Base-by-base conservation (phyloP, 2,113 vertebrate species). In the Melanostigma gelatinosum region DNA sequence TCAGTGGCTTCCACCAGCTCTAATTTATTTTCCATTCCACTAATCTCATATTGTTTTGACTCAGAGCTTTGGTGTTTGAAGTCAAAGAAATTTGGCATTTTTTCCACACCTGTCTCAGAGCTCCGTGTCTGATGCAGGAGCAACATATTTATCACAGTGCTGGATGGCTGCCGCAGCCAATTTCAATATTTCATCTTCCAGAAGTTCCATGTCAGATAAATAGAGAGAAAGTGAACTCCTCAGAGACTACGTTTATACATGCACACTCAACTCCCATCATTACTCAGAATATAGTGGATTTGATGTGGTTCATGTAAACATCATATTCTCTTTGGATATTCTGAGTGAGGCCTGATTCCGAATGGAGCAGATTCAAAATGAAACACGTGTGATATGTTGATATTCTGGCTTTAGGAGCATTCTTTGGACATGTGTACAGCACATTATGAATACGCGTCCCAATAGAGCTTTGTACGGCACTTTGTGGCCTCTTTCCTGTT, bases 61-160 rank as follows among this genome's bases (percentile, higher is more conserved):
- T n/a, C 44, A 55, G 10, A 24, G 22, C 1, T n/a, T 32, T 15
- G 5, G 48, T 55, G 61, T 79, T 29, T 73, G 15, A 83, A 80
- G 73, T 46, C 27, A 63, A 44, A 63, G 24, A 62, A 36, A 55
- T 48, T 36, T 60, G 9, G 1, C 40, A 52, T 34, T 48, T 22
- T 64, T 64, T 20, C 40, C 22, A 75, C 54, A 68, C 54, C 46
- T 71, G 64, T 40, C 40, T 54, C 24, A n/a, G 76, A 27, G 22
- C 64, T 20, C 8, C n/a, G 10, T 0, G 42, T 36, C 40, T 42
- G 40, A 48, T 46, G 38, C 34, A 57, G 38, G 15, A 46, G 50
- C 20, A n/a, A 54, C 61, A 16, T 52, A 7, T 61, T 38, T 18
- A 54, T 27, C 16, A 63, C 10, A 36, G 29, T 6, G 8, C 1